Evolutionary conservation across 2,888 invertebrate genomes (phyloP), one percentile per base, ranked within the genome.

Genomic region (Nomada ferruginata): DNA sequence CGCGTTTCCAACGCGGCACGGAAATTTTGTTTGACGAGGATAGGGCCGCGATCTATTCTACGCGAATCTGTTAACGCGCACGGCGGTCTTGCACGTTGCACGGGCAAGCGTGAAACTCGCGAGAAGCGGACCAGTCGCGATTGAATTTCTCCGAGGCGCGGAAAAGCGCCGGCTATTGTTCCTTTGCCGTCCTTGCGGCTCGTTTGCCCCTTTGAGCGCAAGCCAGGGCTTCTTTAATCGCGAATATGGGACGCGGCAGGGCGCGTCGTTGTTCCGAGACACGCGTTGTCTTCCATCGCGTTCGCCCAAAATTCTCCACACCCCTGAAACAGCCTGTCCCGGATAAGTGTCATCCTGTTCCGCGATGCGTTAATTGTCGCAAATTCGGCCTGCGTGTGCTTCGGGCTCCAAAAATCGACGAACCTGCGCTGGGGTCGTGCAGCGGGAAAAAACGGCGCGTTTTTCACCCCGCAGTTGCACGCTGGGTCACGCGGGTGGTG

Each of bases 401-500:
- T 53, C 53, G 53, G 7, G 5, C 11, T 20, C 44, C 44, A 13
- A 11, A 57, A 44, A 23, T 5, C 36, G 36, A 5, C 7, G 0
- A 7, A 36, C 7, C 7, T 9, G 26, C 47, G 20, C 11, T 1
- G 18, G 36, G 65, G 23, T 15, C 42, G 5, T 20, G 20, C 23
- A 29, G 60, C 10, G 63, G 13, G 50, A 47, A 65, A 65, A 52
- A 53, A 36, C 44, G 18, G 52, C 68, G 73, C 53, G 59, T 20
- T 80, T 78, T 57, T 81, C 73, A 65, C 65, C 70, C 76, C 64
- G 74, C 47, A n/a, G 59, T 53, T 60, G 60, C 26, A 59, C 23
- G 26, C 23, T 20, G 47, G 4, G 57, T 10, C 59, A n/a, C 42
- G 55, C 18, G 57, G 61, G 61, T 61, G 76, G 50, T 76, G 71